Evolutionary conservation across 2,797 vertebrate genomes (phyloP), one percentile per base, ranked within the genome.

Genomic region (Helarctos malayanus): DNA sequence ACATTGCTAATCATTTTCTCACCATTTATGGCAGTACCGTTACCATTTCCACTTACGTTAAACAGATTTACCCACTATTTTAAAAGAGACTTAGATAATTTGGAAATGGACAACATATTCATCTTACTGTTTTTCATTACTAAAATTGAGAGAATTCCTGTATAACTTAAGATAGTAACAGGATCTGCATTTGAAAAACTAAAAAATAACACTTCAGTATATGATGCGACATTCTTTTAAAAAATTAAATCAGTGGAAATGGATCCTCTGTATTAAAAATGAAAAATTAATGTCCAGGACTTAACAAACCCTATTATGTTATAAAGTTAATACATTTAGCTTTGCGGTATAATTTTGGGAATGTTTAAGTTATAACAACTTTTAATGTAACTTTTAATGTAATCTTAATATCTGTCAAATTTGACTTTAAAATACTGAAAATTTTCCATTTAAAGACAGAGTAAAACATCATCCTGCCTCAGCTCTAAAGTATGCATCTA

Each of bases 111-210:
- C 23, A 73, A 92, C 68, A 10, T 81, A 85, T 38, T 82, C 52
- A 86, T 35, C 82, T 92, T 75, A 81, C 14, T 93, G 7, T 38
- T 96, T 93, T 79, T 71, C 59, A 89, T 82, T 83, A 80, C 21
- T 88, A 96, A 96, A 89, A 97, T 10, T n/a, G 19, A 78, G 29
- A 85, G 57, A 95, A 85, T 82, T 79, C 32, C 61, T 75, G 10
- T 84, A 25, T 78, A 78, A 14, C 25, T 83, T 88, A 65, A 8
- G 29, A 78, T 11, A 92, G 27, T 78, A 93, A 92, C 0, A 82
- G 38, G 13, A 59, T 56, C 16, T 84, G 27, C 57, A 88, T 87
- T 89, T 95, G 52, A 94, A 97, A 93, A 93, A 19, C 15, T 68
- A 95, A 92, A 16, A 93, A 76, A 38, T 68, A 94, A 93, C 63